phyloP scores from a whole-genome alignment of 2,797 vertebrate genomes.

The Pangasius larnaudii region DNA sequence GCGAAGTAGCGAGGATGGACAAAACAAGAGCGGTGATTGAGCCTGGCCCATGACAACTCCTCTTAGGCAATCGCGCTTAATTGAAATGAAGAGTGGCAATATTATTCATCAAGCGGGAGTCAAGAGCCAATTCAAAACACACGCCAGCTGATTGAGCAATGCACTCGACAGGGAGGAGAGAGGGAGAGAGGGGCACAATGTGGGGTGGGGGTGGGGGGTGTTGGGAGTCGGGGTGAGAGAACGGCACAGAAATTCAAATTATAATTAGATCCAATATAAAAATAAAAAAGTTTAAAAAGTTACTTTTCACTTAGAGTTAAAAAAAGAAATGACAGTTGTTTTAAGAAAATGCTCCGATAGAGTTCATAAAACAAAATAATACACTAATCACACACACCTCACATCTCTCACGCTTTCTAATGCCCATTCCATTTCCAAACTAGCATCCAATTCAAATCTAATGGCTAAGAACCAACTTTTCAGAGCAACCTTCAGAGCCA shows the following conservation, averaged over 20 bases:
- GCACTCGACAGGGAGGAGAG: slow-evolving; percentile 73
- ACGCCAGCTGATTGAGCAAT: slow-evolving; percentile 83
- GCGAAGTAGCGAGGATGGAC: slow-evolving; percentile 7
- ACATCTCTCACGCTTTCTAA: not conserved
- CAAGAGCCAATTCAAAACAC: slow-evolving; percentile 88
- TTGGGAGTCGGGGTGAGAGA: slow-evolving; percentile 63
- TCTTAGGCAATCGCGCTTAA: slow-evolving; percentile 83
- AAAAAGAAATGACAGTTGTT: not conserved
- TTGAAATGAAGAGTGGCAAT: slow-evolving; percentile 91
- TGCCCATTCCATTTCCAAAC: slow-evolving; percentile 3
- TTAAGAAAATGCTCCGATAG: not conserved
- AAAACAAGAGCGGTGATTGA: slow-evolving; percentile 66
- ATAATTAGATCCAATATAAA: slow-evolving; percentile 21
- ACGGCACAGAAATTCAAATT: slow-evolving; percentile 42
- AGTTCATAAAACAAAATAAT: slow-evolving; percentile 8
- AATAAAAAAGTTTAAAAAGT: slow-evolving; percentile 35
- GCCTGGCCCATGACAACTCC: slow-evolving; percentile 76
- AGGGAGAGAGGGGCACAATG: slow-evolving; percentile 56
- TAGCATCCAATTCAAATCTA: not conserved
- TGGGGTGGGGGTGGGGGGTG: no score
- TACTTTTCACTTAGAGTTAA: not conserved
- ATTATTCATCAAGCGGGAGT: slow-evolving; percentile 85
- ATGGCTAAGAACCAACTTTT: slow-evolving; percentile 36
- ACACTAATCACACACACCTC: not conserved
- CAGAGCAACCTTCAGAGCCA: slow-evolving; percentile 70